Conservation (phyloP, 2,797 vertebrate genomes). For the Sebastes alutus region DNA sequence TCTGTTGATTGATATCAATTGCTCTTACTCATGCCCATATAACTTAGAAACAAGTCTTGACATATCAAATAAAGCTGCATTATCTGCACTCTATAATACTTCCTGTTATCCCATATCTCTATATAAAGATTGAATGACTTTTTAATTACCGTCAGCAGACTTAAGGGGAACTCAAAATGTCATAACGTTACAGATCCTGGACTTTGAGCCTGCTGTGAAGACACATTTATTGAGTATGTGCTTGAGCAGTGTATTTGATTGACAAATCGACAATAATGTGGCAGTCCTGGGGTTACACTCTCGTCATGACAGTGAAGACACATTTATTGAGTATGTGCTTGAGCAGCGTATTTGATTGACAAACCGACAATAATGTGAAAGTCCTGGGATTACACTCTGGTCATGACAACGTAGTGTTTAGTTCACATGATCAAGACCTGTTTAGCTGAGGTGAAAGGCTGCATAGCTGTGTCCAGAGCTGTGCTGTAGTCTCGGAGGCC, state of each 20-base stretch:
- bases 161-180: background rate
- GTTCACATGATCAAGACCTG: slow-evolving; percentile 90
- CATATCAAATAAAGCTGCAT: slow-evolving; percentile 13
- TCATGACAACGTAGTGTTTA: background rate
- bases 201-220: slow-evolving; percentile 48
- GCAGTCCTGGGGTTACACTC: background rate
- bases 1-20: background rate
- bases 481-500: slow-evolving; percentile 81
- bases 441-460: slow-evolving; percentile 89
- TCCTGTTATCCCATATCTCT: background rate
- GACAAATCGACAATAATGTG: background rate
- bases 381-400: no score
- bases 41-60: background rate
- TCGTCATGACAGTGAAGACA: background rate
- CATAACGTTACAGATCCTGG: background rate
- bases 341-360: no score
- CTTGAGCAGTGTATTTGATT: background rate
- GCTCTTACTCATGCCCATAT: background rate
- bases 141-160: slow-evolving; percentile 29
- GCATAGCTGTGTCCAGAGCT: slow-evolving; percentile 86
- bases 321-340: background rate
- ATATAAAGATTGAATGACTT: slow-evolving; percentile 1
- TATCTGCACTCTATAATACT: background rate
- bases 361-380: no score
- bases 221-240: slow-evolving; percentile 44